phyloP scores from a whole-genome alignment of 2,113 vertebrate species.

The Elachura formosa region DNA sequence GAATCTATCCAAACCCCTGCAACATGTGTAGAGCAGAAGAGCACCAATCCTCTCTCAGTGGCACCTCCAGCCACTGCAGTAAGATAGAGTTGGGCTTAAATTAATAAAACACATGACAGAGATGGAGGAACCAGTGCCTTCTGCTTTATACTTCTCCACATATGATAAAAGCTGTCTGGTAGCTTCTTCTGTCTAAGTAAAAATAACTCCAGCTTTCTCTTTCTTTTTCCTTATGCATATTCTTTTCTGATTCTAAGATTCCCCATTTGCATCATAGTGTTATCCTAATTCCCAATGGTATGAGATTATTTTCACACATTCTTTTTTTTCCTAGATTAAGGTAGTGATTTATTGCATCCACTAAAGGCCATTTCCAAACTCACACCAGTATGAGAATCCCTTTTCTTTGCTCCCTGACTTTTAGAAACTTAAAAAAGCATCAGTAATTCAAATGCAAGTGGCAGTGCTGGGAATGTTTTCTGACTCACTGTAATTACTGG shows the following conservation, averaged over 20 bases:
- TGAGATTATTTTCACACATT: neutral
- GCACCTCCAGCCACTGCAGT: neutral
- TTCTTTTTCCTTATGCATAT: neutral
- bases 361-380: neutral
- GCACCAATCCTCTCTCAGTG: too few relatives aligned
- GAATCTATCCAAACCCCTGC: neutral
- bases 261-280: neutral
- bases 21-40: accelerated
- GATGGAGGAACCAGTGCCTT: neutral
- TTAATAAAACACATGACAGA: neutral
- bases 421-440: neutral
- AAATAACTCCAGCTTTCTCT: neutral
- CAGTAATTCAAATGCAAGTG: neutral
- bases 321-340: neutral
- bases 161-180: neutral
- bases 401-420: neutral
- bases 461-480: neutral
- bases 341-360: neutral
- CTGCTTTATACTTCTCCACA: neutral
- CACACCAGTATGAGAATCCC: neutral
- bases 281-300: neutral
- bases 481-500: conserved; percentile 3
- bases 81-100: neutral
- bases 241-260: neutral
- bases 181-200: neutral